A percentile compares a stretch with the other conserved stretches of the same genome.
These are phyloP conservation scores for Eulemur macaco DNA, from an alignment of 2,113 vertebrate species.

Conservation along the genomic window DNA sequence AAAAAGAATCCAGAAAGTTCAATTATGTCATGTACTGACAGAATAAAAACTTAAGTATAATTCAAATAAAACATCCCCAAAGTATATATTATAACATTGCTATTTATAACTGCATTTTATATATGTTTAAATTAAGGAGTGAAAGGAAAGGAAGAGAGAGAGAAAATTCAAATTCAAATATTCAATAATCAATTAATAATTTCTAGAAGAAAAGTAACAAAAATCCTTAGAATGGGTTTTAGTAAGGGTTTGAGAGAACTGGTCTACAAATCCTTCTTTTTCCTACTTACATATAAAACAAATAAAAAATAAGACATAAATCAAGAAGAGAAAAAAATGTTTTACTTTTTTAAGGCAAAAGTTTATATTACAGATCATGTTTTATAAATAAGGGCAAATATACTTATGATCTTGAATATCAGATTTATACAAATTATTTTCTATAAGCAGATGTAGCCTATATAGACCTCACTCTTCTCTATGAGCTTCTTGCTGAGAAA, in stretches of 20 bases:
- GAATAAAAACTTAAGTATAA: background rate
- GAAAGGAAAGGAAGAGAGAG: background rate
- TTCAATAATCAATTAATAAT: background rate
- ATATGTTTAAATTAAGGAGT: background rate
- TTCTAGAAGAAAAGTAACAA: background rate
- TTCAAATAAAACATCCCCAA: background rate
- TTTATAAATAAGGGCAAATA: background rate
- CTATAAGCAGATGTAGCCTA: background rate
- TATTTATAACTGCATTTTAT: background rate
- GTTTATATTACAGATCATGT: background rate
- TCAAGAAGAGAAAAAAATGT: background rate
- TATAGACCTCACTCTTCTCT: background rate
- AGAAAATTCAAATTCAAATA: background rate
- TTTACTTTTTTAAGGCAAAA: background rate
- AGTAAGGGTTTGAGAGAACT: background rate
- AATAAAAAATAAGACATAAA: background rate
- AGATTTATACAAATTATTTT: background rate
- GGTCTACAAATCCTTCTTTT: background rate
- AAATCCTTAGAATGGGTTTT: background rate
- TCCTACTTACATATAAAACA: background rate
- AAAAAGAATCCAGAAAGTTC: background rate
- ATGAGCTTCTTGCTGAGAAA: background rate
- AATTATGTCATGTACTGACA: background rate
- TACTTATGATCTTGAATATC: background rate
- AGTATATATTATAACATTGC: background rate